Percentiles rank a stretch among this genome's conserved stretches.
Evolutionary conservation across 2,797 vertebrate species (phyloP).

Genomic region (Sylvia borin): DNA sequence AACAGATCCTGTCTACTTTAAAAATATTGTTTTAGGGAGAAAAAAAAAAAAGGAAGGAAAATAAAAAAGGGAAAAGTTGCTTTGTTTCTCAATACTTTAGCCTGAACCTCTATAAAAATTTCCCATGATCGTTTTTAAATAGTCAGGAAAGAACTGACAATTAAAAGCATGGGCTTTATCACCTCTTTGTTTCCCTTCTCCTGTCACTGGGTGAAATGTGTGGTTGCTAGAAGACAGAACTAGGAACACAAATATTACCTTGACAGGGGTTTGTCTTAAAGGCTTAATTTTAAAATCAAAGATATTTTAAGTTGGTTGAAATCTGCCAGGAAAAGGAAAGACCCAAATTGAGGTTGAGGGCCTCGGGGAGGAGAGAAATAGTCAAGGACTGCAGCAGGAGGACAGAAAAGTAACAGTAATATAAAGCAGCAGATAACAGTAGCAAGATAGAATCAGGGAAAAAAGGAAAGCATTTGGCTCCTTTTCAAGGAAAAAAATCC

Average conservation of each 20-base stretch:
- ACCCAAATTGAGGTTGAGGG: neutral
- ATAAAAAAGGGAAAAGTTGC: neutral
- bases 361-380: neutral
- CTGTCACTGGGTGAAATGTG: neutral
- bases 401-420: neutral
- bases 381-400: neutral
- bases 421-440: conserved; percentile 21
- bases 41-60: too few species aligned
- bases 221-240: neutral
- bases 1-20: neutral
- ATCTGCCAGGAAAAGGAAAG: neutral
- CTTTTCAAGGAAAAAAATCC: conserved; percentile 10
- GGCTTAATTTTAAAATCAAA: neutral
- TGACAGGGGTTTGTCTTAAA: neutral
- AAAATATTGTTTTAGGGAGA: neutral
- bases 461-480: neutral
- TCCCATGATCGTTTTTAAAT: neutral
- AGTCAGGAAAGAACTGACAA: neutral
- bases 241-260: neutral
- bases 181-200: neutral
- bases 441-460: neutral
- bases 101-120: neutral
- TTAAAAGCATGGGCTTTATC: neutral
- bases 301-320: neutral
- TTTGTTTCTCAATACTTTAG: neutral